Evolutionary conservation across 2,888 invertebrate genomes (phyloP), one percentile per base, ranked within the genome.

Genomic region (Idaea aversata): DNA sequence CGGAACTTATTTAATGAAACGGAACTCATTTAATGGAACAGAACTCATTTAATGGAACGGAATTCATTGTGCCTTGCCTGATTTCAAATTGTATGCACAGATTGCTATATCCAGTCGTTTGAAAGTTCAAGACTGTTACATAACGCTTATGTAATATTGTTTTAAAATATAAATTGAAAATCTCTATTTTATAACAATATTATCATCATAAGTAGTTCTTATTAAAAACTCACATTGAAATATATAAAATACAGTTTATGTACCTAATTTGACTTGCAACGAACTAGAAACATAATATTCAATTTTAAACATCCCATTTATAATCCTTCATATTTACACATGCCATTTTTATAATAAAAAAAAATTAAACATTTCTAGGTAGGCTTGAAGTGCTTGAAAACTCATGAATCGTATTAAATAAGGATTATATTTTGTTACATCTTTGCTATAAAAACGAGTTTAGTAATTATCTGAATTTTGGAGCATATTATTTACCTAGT

Each of bases 1-100:
- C 25, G 25, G 25, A 25, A 58, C 60, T 38, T 57, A 68, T 68
- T 67, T n/a, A 38, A 2, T 5, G 38, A 38, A 38, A 38, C 2
- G 38, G 38, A 4, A 35, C 61, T 57, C 61, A 57, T 65, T 57
- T 63, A 5, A 63, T n/a, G n/a, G n/a, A n/a, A n/a, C n/a, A n/a
- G n/a, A n/a, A n/a, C n/a, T n/a, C n/a, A n/a, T n/a, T n/a, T n/a
- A n/a, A n/a, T 25, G 25, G 25, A 25, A 25, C 25, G 25, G 25
- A 25, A 58, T 62, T 38, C 57, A 68, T 68, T 67, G 73, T 74
- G 73, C 73, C 73, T 74, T 74, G 72, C 70, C 67, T 64, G 47
- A 67, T 57, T 68, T 67, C 67, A 67, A 60, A 57, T 64, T 63
- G 61, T 64, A 15, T 34, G 57, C 59, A 36, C 59, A 59, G 60